Evolutionary conservation across 1,140 invertebrate species (phyloP).

Genomic region (Phymorhynchus buccinoides): DNA sequence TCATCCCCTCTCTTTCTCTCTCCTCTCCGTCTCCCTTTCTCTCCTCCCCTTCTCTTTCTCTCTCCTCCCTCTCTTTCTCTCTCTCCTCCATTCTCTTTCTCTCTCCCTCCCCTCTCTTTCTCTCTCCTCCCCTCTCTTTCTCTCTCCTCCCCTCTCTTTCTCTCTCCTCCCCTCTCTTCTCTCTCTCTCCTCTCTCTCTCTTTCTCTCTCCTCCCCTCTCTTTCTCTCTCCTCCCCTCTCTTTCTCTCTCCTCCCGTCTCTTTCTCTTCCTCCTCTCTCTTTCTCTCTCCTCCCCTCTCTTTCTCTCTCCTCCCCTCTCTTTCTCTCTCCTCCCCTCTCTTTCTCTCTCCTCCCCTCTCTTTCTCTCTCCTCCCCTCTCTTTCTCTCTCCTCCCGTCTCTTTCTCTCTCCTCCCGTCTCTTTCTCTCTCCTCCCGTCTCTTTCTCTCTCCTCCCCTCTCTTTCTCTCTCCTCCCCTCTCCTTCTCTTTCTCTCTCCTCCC

Average conservation of each 20-base stretch:
- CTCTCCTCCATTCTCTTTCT: constrained; percentile 34
- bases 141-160: constrained; percentile 24
- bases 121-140: constrained; percentile 29
- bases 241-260: neutral
- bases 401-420: neutral
- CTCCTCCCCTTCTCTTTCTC: neutral
- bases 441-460: neutral
- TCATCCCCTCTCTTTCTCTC: neutral
- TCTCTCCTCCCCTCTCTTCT: neutral
- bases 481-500: neutral
- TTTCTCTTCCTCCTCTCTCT: neutral
- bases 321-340: neutral
- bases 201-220: neutral
- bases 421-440: neutral
- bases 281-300: constrained; percentile 25
- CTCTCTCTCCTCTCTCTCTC: constrained; percentile 13
- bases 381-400: neutral
- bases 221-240: neutral
- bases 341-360: neutral
- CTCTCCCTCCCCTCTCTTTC: constrained; percentile 33
- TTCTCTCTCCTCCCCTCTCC: neutral
- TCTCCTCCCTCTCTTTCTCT: constrained; percentile 27
- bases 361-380: too few species aligned
- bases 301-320: constrained; percentile 46
- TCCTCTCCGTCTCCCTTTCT: neutral